phyloP scores from a whole-genome alignment of 2,888 invertebrate genomes.

The Antheraea assamensis region DNA sequence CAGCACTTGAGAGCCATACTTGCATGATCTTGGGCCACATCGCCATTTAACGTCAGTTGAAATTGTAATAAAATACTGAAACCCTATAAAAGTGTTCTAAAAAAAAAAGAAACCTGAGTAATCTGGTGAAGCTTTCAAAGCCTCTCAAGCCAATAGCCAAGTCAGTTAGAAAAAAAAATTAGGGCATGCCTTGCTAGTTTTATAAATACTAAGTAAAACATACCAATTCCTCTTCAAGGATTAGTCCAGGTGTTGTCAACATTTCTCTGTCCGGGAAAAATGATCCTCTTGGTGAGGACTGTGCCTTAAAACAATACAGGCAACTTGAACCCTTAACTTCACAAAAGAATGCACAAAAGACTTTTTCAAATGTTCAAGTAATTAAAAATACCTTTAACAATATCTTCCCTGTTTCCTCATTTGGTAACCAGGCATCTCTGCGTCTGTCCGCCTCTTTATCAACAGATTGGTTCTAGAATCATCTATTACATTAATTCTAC shows the following conservation, averaged over 20 bases:
- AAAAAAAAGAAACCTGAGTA: too few species aligned
- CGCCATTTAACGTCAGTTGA: neutral
- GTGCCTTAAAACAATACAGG: constrained; percentile 51
- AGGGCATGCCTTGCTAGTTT: too few species aligned
- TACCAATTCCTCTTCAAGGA: constrained; percentile 92
- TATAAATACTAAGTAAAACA: constrained; percentile 32
- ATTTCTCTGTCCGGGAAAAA: constrained; percentile 88
- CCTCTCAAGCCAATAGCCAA: too few species aligned
- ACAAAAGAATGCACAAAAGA: too few species aligned
- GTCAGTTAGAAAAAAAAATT: too few species aligned
- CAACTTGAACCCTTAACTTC: neutral
- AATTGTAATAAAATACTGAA: too few species aligned
- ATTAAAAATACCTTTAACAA: constrained; percentile 73
- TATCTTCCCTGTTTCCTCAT: constrained; percentile 87
- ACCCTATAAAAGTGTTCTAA: too few species aligned
- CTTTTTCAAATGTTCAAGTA: neutral
- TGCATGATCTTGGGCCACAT: too few species aligned
- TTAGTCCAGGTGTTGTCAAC: constrained; percentile 92
- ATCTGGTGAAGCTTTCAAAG: too few species aligned
- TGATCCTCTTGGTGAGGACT: constrained; percentile 86
- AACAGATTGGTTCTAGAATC: constrained; percentile 66
- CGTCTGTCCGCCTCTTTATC: constrained; percentile 82
- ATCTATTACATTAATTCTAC: too few species aligned
- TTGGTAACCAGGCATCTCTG: constrained; percentile 92
- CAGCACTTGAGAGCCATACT: too few species aligned